Conservation (phyloP, 2,113 vertebrate genomes). For the Bubo blakistoni region DNA sequence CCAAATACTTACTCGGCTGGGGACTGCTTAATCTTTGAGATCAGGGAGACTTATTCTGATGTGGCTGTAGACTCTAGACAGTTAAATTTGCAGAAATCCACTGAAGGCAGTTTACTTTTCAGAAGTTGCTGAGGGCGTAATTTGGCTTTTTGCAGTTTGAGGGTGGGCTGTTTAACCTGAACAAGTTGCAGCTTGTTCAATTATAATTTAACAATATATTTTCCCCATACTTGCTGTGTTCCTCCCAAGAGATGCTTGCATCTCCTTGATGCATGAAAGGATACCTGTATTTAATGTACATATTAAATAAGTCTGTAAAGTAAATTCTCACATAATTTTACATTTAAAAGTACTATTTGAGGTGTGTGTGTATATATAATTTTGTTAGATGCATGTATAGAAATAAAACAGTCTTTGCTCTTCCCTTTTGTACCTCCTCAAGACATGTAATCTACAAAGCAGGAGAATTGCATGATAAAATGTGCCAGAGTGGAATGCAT, state of each 20-base stretch:
- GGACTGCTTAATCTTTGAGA: constrained; percentile 36
- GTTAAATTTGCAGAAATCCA: constrained; percentile 46
- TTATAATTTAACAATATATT: constrained; percentile 35
- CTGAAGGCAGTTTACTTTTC: constrained; percentile 41
- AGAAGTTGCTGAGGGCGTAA: constrained; percentile 51
- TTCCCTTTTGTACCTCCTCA: constrained; percentile 61
- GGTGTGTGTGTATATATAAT: constrained; percentile 48
- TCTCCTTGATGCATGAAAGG: constrained; percentile 47
- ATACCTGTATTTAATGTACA: constrained; percentile 27
- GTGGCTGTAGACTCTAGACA: constrained; percentile 61
- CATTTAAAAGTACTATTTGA: constrained; percentile 41
- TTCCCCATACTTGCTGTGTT: constrained; percentile 14
- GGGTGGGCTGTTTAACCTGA: constrained; percentile 53
- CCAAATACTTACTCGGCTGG: neutral
- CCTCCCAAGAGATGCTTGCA: constrained; percentile 33
- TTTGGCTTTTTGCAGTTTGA: constrained; percentile 51
- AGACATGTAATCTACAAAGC: constrained; percentile 69
- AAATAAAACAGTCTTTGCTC: constrained; percentile 56
- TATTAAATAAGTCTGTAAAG: constrained; percentile 31
- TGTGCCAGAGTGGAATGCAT: constrained; percentile 62
- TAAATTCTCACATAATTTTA: constrained; percentile 59
- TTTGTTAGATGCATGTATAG: constrained; percentile 15
- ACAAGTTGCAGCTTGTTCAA: constrained; percentile 50
- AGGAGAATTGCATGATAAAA: constrained; percentile 50
- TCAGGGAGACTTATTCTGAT: constrained; percentile 57